Evolutionary conservation across 2,797 vertebrate genomes (phyloP), one percentile per base, ranked within the genome.

Genomic region (Vireo griseus): DNA sequence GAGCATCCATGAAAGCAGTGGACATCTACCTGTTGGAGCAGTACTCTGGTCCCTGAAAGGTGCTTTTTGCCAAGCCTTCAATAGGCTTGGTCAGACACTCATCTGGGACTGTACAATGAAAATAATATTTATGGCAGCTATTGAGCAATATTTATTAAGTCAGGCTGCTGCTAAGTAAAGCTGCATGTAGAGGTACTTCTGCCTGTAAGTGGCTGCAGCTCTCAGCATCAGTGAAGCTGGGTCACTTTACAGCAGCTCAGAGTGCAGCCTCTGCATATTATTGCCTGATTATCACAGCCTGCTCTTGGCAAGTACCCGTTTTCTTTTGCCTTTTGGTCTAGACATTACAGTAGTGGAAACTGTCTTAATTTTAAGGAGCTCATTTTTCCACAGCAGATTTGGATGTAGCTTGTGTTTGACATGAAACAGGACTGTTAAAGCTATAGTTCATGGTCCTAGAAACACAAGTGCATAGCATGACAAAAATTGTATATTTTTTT

Each of bases 261-360:
- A 91, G 57, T 51, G 40, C 51, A 67, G 58, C 48, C 57, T 29
- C 79, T 73, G 33, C 48, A 11, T 94, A 68, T 44, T 88, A 66
- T 35, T 68, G 52, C 69, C 47, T 88, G 69, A 80, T 88, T 80
- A 29, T 85, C 75, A 44, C 50, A 75, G 76, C 25, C 84, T 79
- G 66, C 68, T 94, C 63, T 96, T 96, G 92, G 92, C 92, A 94
- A 86, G 71, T 26, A 14, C 58, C 24, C 8, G 9, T 62, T 67
- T 86, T 66, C 87, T 87, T 87, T 89, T 91, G 88, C 90, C 54
- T 91, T 35, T 78, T 83, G 79, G 94, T 92, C 92, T 96, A 95
- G 86, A 91, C 96, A 86, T 96, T 85, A 92, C 81, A 80, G 74
- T 91, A 86, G 54, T 91, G 88, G 89, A 94, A 91, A 92, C 47